Conservation (phyloP, 2,113 vertebrate genomes). For the Procapra przewalskii region DNA sequence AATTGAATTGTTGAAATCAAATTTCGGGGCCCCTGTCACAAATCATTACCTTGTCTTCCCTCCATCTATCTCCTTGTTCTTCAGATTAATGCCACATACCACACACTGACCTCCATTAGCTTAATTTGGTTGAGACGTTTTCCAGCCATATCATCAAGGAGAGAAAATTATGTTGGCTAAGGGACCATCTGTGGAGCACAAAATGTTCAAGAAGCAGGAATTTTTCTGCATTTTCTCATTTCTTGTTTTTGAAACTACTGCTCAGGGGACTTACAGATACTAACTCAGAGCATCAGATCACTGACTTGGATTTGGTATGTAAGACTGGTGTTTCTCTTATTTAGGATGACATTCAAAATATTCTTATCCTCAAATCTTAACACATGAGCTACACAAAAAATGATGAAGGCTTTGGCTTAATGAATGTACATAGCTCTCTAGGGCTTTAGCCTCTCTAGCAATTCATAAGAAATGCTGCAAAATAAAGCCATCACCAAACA, state of each 20-base stretch:
- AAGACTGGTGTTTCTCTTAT: not conserved
- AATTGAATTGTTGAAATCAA: conserved; percentile 86
- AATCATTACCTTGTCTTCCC: conserved; percentile 86
- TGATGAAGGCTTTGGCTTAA: not conserved
- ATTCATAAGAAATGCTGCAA: not conserved
- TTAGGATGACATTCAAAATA: conserved; percentile 25
- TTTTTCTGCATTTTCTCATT: conserved; percentile 44
- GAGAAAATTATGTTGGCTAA: conserved; percentile 69
- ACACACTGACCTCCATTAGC: conserved; percentile 79
- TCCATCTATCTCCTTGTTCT: conserved; percentile 79
- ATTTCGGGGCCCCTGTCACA: conserved; percentile 84
- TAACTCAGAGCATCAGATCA: not conserved
- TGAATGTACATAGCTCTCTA: not conserved
- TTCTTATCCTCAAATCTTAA: not conserved
- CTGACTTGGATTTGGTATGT: not conserved
- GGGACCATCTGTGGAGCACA: conserved; percentile 64
- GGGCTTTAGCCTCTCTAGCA: not conserved
- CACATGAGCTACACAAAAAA: not conserved
- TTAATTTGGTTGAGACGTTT: conserved; percentile 75
- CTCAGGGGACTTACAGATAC: not conserved
- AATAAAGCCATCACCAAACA: not conserved
- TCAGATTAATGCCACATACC: conserved; percentile 79
- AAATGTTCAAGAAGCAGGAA: conserved; percentile 52
- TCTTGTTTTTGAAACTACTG: conserved; percentile 15
- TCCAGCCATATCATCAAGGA: conserved; percentile 75